Evolutionary conservation across 2,113 vertebrate species (phyloP).

Genomic region (Ochotona princeps): DNA sequence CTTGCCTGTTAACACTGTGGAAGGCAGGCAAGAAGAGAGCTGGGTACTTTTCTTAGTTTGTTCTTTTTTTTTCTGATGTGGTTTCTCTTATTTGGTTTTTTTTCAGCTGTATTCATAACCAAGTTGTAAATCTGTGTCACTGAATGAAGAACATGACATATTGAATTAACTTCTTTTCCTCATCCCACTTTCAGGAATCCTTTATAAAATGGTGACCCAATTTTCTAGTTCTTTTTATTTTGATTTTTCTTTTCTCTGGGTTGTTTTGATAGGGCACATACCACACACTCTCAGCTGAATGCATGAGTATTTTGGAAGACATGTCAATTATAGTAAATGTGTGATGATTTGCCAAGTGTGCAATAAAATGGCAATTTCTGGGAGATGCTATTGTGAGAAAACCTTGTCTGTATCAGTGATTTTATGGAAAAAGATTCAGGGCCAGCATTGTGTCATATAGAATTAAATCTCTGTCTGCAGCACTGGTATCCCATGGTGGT

Average conservation of each 20-base stretch:
- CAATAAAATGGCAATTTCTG: background rate
- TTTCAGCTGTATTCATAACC: background rate
- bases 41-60: background rate
- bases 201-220: constrained; percentile 28
- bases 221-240: constrained; percentile 8
- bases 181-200: background rate
- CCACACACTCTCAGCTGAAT: background rate
- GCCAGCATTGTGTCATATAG: no score
- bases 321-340: background rate
- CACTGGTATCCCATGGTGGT: no score
- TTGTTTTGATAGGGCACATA: background rate
- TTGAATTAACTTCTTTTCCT: constrained; percentile 12
- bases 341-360: background rate
- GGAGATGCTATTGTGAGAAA: background rate
- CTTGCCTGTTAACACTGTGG: background rate
- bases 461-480: no score
- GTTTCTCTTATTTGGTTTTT: background rate
- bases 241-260: background rate
- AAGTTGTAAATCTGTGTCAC: background rate
- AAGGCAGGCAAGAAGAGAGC: background rate
- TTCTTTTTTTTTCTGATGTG: background rate
- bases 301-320: background rate
- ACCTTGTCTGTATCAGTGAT: background rate
- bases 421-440: background rate
- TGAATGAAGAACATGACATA: background rate